phyloP scores from a whole-genome alignment of 2,888 invertebrate genomes.

The Drosophila formosana region DNA sequence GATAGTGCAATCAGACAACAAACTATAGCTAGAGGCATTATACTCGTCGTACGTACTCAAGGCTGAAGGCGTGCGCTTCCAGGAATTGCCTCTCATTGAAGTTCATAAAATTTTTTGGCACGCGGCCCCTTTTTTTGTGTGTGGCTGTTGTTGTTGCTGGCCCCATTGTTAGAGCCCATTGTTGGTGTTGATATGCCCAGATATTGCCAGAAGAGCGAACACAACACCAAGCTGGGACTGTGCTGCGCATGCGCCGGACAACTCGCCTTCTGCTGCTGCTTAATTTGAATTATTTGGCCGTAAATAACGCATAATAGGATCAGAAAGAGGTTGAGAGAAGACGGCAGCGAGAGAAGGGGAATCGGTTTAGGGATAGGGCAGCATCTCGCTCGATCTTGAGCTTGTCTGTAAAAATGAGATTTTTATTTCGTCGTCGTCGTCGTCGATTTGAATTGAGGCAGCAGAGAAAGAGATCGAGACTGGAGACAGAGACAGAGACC shows the following conservation, averaged over 20 bases:
- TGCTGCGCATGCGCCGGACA: conserved; percentile 57
- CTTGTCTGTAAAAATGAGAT: conserved; percentile 67
- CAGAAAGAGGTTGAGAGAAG: conserved; percentile 20
- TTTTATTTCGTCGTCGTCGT: conserved; percentile 65
- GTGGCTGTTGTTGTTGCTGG: background rate
- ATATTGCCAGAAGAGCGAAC: conserved; percentile 3
- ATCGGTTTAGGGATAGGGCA: conserved; percentile 12
- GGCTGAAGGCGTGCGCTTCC: conserved; percentile 44
- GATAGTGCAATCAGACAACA: conserved; percentile 28
- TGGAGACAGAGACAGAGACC: background rate
- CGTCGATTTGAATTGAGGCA: conserved; percentile 66
- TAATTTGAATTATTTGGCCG: conserved; percentile 84
- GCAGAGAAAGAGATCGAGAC: conserved; percentile 18
- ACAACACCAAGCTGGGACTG: conserved; percentile 22
- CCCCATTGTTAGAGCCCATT: conserved; percentile 54
- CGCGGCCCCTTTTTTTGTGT: conserved; percentile 57
- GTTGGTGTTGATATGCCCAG: conserved; percentile 29
- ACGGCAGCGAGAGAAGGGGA: conserved; percentile 4
- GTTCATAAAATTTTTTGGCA: conserved; percentile 78
- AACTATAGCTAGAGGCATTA: conserved; percentile 14
- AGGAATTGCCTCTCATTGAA: conserved; percentile 59
- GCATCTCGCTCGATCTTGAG: conserved; percentile 25
- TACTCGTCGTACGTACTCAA: conserved; percentile 11
- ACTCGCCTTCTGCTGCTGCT: conserved; percentile 35
- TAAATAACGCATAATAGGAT: conserved; percentile 81